A percentile compares a stretch with the other conserved stretches of the same genome.
These are phyloP conservation scores for Scelioninae gen. 2 DNA, from an alignment of 2,888 invertebrate genomes.

Conservation along the genomic window DNA sequence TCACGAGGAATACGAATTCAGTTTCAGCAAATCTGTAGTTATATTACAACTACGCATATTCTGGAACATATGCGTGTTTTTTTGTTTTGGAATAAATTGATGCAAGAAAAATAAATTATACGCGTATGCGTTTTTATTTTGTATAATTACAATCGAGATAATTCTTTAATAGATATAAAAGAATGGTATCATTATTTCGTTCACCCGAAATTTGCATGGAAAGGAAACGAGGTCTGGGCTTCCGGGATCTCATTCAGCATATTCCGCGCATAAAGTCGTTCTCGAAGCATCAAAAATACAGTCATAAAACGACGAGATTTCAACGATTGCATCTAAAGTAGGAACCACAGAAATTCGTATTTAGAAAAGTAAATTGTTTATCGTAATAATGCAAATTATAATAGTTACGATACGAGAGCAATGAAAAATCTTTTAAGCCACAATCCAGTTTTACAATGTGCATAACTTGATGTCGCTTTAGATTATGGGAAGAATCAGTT, in stretches of 20 bases:
- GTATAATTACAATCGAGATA: constrained; percentile 37
- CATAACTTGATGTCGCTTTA: constrained; percentile 13
- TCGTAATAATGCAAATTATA: constrained; percentile 39
- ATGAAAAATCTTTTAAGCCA: constrained; percentile 35
- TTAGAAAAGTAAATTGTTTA: constrained; percentile 48
- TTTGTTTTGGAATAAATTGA: too few species aligned
- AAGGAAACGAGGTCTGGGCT: constrained; percentile 66
- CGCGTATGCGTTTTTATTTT: too few species aligned
- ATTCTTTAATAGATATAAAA: constrained; percentile 47
- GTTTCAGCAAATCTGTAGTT: too few species aligned
- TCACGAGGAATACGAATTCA: too few species aligned
- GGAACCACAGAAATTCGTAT: constrained; percentile 46
- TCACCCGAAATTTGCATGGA: constrained; percentile 67
- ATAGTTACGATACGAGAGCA: constrained; percentile 29
- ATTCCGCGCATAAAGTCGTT: constrained; percentile 67
- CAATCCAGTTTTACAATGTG: constrained; percentile 24
- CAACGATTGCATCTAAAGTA: constrained; percentile 55
- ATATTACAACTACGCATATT: too few species aligned
- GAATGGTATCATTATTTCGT: constrained; percentile 69
- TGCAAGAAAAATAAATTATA: background rate
- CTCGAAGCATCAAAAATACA: constrained; percentile 62
- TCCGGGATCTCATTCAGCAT: constrained; percentile 67
- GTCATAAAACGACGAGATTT: constrained; percentile 57
- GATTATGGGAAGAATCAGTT: constrained; percentile 25
- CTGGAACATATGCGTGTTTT: too few species aligned